Evolutionary conservation across 2,113 vertebrate species (phyloP), one percentile per base, ranked within the genome.

Genomic region (Phrynosoma platyrhinos): DNA sequence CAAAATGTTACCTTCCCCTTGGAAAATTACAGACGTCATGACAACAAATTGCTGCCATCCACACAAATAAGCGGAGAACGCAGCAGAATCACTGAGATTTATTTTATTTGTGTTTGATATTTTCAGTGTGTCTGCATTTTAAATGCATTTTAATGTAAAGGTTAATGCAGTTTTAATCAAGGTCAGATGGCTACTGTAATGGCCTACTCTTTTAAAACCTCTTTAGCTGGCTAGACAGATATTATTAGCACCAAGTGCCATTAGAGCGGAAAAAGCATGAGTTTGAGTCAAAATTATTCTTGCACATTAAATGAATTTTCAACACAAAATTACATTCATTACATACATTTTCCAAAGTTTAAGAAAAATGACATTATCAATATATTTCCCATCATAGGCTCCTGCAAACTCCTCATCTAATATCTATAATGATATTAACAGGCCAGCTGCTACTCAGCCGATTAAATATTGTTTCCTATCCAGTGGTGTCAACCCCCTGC

Each of bases 131-230:
- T 88, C 91, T 91, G 91, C 68, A 90, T 93, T 95, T 94, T 96
- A 95, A 97, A 93, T 88, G 89, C 84, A 85, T 95, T 95, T 96
- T 96, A 94, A 96, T 95, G 93, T 89, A 92, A 95, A 97, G 95
- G 95, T 95, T 95, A 95, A 96, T 92, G 91, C 85, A 91, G 93
- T 94, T 90, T 96, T 95, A 94, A 95, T 94, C 95, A 95, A 96
- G 95, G 94, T 94, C 94, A 92, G 94, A 93, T 84, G 93, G 92
- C 93, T 84, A 92, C 94, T 94, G 85, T 94, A 92, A 92, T 92
- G 91, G 90, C 82, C 78, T 84, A 96, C 96, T 96, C 95, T 97
- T 94, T 96, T 96, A 96, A 97, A 96, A 96, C 96, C 96, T 97
- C 96, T 95, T 96, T 95, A 96, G 93, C 93, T 94, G 91, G 96